Conservation (phyloP, 2,888 invertebrate genomes). For the Agrotis puta region DNA sequence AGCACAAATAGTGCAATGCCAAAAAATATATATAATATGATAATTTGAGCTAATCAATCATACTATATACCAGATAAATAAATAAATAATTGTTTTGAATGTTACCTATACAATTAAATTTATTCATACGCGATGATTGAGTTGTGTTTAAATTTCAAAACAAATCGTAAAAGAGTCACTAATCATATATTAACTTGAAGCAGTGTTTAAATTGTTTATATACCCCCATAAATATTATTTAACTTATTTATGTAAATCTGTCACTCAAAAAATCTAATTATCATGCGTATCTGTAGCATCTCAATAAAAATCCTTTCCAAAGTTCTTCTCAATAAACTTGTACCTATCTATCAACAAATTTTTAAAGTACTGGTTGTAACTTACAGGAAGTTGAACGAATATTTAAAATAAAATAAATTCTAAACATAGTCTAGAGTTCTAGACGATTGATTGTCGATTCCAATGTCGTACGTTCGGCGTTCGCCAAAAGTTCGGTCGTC, state of each 20-base stretch:
- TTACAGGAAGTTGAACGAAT: constrained; percentile 27
- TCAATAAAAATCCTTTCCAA: constrained; percentile 16
- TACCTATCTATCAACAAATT: constrained; percentile 1
- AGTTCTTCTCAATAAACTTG: constrained; percentile 16
- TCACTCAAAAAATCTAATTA: neutral
- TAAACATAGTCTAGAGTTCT: constrained; percentile 70
- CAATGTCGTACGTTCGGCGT: constrained; percentile 62
- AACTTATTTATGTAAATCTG: neutral
- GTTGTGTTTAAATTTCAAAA: neutral
- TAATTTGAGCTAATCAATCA: no score
- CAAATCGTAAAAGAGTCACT: neutral
- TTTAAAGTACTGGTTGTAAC: constrained; percentile 6
- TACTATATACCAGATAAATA: no score
- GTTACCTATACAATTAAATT: no score
- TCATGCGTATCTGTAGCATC: neutral
- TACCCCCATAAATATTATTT: neutral
- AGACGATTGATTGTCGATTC: constrained; percentile 67
- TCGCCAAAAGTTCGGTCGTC: constrained; percentile 72
- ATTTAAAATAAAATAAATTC: constrained; percentile 57
- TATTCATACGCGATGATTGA: neutral
- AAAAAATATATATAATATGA: no score
- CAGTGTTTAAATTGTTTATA: neutral
- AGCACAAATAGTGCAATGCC: no score
- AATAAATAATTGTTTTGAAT: no score
- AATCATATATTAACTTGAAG: neutral